phyloP scores from a whole-genome alignment of 1,140 invertebrate genomes.

The Tetramorium simillimum region DNA sequence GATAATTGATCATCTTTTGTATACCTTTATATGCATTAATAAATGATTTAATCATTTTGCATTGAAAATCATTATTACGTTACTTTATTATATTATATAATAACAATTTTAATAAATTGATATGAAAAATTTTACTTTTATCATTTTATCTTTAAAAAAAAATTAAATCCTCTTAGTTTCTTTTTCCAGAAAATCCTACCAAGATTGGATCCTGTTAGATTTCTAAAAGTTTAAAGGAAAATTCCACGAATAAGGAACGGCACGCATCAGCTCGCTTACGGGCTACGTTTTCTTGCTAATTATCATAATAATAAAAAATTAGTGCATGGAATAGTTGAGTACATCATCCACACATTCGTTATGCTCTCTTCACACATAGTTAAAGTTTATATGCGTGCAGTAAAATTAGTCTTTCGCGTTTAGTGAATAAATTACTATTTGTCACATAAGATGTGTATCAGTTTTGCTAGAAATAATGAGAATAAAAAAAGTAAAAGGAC shows the following conservation, averaged over 20 bases:
- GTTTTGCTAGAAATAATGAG: conserved; percentile 15
- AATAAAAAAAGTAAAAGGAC: not conserved
- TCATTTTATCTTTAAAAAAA: not conserved
- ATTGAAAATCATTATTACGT: not conserved
- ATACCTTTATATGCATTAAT: not conserved
- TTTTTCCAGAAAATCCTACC: not conserved
- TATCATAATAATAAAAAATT: conserved; percentile 38
- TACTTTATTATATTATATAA: not conserved
- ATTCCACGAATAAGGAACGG: not conserved
- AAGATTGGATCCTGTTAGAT: not conserved
- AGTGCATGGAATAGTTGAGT: not conserved
- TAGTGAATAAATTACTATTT: conserved; percentile 24
- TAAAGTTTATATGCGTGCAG: conserved; percentile 2
- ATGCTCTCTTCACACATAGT: conserved; percentile 80
- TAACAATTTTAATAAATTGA: not conserved
- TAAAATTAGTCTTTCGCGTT: not conserved
- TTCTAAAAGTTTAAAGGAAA: conserved; percentile 7
- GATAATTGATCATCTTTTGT: not conserved
- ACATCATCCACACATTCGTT: conserved; percentile 68
- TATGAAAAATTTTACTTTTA: not conserved
- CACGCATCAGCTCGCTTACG: not conserved
- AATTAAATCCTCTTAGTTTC: not conserved
- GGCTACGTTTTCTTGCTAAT: conserved; percentile 9
- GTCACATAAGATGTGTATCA: conserved; percentile 22
- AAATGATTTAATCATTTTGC: not conserved